Evolutionary conservation across 2,113 vertebrate species (phyloP), one percentile per base, ranked within the genome.

Genomic region (Rhagologus leucostigma): DNA sequence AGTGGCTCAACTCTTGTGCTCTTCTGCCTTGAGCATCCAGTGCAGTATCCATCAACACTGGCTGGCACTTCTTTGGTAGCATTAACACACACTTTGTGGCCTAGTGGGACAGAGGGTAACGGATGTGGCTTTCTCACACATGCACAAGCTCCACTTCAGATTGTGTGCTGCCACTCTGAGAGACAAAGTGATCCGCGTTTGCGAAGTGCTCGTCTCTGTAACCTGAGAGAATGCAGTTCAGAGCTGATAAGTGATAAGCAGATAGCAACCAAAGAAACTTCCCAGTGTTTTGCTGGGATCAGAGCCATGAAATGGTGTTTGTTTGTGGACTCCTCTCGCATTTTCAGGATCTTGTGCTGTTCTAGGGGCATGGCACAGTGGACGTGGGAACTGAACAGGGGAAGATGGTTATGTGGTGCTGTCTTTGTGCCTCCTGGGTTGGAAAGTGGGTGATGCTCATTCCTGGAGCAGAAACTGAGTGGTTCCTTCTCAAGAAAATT

Each of bases 201-300:
- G 53, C 41, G 5, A 32, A 16, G 30, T 5, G 22, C 3, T 0
- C 0, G 0, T 44, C 56, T 15, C 80, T 60, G 49, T 44, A 24
- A 74, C 22, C 49, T 62, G 44, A 59, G 65, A 71, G 32, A 37
- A 11, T 22, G 3, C 65, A 22, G 4, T 57, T 37, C 74, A 57
- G 64, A 91, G 55, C 23, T n/a, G 55, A 11, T 26, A 33, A 32
- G 17, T n/a, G 42, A 55, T 32, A 7, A 76, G 22, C 37, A 50
- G 27, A 16, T 32, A n/a, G 50, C 75, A 87, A 24, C 1, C 33
- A n/a, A 23, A 42, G 20, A 24, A 68, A 24, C 41, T 44, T 41
- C 26, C 37, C 11, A n/a, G 39, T 50, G 44, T 68, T 71, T 56
- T 75, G 6, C 35, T 82, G 35, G 24, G 15, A 64, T n/a, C 37